These are phyloP conservation scores for Eulithis testata DNA, from an alignment of 2,888 invertebrate species.

Conservation along the genomic window DNA sequence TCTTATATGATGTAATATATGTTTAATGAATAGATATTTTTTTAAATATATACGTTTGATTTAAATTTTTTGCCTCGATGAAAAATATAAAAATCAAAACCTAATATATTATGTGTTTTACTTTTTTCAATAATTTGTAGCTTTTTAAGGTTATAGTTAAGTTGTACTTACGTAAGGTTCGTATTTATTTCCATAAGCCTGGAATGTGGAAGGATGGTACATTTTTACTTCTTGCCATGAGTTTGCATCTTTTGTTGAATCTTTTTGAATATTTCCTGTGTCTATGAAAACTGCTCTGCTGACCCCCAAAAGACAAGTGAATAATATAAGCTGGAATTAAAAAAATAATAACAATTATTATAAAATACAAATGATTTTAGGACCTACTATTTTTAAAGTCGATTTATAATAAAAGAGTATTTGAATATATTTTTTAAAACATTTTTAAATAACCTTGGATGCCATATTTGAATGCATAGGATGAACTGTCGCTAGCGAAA, in stretches of 20 bases:
- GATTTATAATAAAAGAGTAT: background rate
- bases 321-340: conserved; percentile 63
- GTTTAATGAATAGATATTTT: no score
- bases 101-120: no score
- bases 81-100: no score
- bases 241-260: conserved; percentile 38
- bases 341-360: background rate
- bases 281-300: conserved; percentile 64
- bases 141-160: background rate
- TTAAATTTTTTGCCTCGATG: no score
- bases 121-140: no score
- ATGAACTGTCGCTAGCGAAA: conserved; percentile 71
- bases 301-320: conserved; percentile 58
- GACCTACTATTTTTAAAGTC: no score
- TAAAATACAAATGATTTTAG: no score
- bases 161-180: conserved; percentile 66
- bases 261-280: conserved; percentile 43
- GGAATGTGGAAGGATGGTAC: conserved; percentile 64
- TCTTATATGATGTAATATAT: no score
- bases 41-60: no score
- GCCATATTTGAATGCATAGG: conserved; percentile 63
- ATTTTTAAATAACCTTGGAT: conserved; percentile 58
- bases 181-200: conserved; percentile 55
- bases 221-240: conserved; percentile 68
- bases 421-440: background rate